These are phyloP conservation scores for Thalassoma bifasciatum DNA, from an alignment of 2,113 vertebrate species.

Conservation along the genomic window DNA sequence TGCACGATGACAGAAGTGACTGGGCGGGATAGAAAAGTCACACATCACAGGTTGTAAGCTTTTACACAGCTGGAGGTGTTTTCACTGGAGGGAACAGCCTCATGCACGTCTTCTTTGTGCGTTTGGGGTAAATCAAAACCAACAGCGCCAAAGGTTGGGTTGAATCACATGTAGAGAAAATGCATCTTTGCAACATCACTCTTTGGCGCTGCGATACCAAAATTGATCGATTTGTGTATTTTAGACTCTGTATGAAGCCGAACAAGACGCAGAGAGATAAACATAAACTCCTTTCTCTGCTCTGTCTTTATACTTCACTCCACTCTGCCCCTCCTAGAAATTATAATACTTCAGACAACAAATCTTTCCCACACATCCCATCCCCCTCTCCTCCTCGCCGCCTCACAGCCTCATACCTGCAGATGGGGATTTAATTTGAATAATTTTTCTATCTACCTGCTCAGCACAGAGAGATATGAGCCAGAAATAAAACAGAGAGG, in stretches of 20 bases:
- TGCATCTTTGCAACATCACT: not conserved
- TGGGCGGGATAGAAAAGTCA: too few relatives aligned
- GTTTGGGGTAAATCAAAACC: too few relatives aligned
- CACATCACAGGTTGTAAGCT: too few relatives aligned
- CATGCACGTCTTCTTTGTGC: too few relatives aligned
- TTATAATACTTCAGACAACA: constrained; percentile 5
- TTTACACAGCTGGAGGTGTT: too few relatives aligned
- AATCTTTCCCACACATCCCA: not conserved
- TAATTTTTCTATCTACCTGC: constrained; percentile 46
- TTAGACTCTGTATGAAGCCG: not conserved
- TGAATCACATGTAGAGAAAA: too few relatives aligned
- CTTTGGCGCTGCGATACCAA: not conserved
- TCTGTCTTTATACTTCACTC: not conserved
- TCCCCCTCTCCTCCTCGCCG: not conserved
- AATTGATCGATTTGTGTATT: not conserved
- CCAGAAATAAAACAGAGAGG: constrained; percentile 12
- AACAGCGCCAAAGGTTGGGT: too few relatives aligned
- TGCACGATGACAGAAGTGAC: too few relatives aligned
- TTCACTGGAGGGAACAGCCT: too few relatives aligned
- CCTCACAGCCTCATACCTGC: not conserved
- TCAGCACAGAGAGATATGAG: constrained; percentile 7
- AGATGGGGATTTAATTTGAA: constrained; percentile 28
- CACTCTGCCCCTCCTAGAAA: not conserved
- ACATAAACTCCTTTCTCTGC: not conserved
- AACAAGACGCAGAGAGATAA: not conserved